Evolutionary conservation across 2,797 vertebrate species (phyloP).

Genomic region (Babyrousa celebensis): DNA sequence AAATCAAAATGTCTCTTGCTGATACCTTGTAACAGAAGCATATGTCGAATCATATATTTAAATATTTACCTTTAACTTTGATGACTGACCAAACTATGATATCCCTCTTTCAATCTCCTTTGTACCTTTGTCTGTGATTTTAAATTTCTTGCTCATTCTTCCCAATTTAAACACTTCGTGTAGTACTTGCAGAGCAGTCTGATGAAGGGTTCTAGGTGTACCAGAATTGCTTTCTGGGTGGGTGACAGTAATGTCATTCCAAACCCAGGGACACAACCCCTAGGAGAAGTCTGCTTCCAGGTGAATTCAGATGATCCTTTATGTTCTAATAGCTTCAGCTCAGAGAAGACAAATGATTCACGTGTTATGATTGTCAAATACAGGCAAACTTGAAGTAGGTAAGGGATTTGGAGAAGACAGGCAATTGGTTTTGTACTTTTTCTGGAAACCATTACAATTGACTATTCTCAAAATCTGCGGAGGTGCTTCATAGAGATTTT

Average conservation of each 20-base stretch:
- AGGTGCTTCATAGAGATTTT: slow-evolving; percentile 20
- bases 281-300: background rate
- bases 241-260: background rate
- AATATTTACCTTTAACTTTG: slow-evolving; percentile 31
- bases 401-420: background rate
- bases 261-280: background rate
- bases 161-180: background rate
- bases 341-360: background rate
- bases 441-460: slow-evolving; percentile 4
- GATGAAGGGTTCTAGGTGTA: background rate
- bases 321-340: background rate
- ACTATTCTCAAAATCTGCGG: background rate
- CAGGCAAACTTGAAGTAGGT: background rate
- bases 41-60: background rate
- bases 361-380: background rate
- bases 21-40: background rate
- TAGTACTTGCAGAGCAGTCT: background rate
- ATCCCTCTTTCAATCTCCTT: background rate
- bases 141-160: slow-evolving; percentile 20
- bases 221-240: background rate
- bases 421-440: slow-evolving; percentile 5
- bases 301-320: background rate
- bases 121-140: slow-evolving; percentile 51
- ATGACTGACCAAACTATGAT: background rate
- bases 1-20: background rate